Evolutionary conservation across 2,113 vertebrate species (phyloP).

Genomic region (Leptocoma aspasia): DNA sequence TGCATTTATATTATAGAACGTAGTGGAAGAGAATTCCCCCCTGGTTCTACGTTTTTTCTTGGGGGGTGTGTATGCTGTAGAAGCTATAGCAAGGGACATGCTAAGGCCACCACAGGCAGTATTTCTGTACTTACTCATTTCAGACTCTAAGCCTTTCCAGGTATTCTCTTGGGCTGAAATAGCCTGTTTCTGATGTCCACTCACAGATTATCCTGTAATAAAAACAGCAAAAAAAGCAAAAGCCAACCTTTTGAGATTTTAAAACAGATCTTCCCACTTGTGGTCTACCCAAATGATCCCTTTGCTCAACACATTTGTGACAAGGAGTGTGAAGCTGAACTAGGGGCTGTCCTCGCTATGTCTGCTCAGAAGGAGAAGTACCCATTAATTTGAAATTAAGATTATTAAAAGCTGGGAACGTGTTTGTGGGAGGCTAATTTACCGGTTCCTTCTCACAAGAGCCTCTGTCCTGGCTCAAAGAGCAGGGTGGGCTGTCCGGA

Average conservation of each 20-base stretch:
- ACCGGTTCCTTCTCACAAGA: background rate
- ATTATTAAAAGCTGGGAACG: background rate
- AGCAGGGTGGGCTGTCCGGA: background rate
- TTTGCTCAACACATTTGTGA: background rate
- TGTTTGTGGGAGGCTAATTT: background rate
- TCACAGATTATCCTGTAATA: background rate
- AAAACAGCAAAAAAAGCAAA: background rate
- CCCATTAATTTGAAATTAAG: background rate
- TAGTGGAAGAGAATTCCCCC: background rate
- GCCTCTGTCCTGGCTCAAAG: accelerated
- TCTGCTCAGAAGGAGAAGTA: background rate
- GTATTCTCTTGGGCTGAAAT: background rate
- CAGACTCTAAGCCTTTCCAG: background rate
- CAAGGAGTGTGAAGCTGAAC: background rate
- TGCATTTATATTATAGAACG: accelerated
- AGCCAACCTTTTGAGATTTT: background rate
- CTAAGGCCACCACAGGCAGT: background rate
- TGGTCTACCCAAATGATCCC: background rate
- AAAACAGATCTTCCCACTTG: background rate
- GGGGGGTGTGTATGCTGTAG: background rate
- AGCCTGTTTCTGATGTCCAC: background rate
- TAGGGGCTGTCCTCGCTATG: accelerated
- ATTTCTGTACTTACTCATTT: background rate
- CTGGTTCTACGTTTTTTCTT: background rate
- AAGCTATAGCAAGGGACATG: background rate